Evolutionary conservation across 2,888 invertebrate genomes (phyloP).

Genomic region (Lomographa bimaculata): DNA sequence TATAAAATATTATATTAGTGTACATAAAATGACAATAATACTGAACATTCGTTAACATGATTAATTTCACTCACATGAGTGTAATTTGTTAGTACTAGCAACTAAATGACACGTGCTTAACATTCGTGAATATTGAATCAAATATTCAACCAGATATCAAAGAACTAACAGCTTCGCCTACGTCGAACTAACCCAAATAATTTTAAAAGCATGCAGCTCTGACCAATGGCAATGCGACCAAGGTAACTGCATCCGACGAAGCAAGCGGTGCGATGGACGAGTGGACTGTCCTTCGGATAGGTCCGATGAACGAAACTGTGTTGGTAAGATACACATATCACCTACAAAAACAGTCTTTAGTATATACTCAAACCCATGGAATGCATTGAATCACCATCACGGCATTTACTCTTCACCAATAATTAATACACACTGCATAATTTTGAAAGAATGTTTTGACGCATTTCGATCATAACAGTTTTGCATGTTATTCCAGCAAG

Average conservation of each 20-base stretch:
- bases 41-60: no score
- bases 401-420: constrained; percentile 1
- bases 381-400: constrained; percentile 14
- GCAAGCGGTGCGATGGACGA: constrained; percentile 85
- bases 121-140: constrained; percentile 9
- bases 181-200: constrained; percentile 38
- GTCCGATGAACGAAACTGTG: constrained; percentile 89
- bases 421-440: not conserved
- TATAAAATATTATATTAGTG: no score
- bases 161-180: no score
- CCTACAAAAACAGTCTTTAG: constrained; percentile 7
- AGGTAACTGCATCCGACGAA: constrained; percentile 85
- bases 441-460: not conserved
- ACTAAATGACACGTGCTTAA: no score
- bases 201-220: constrained; percentile 85
- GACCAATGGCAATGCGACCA: constrained; percentile 90
- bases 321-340: constrained; percentile 59
- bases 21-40: no score
- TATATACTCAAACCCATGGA: constrained; percentile 9
- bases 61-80: no score
- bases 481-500: constrained; percentile 68
- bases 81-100: no score
- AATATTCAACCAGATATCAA: not conserved
- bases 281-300: constrained; percentile 88
- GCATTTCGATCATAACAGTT: constrained; percentile 11